Conservation (phyloP, 2,113 vertebrate genomes). For the Tachysurus vachellii region DNA sequence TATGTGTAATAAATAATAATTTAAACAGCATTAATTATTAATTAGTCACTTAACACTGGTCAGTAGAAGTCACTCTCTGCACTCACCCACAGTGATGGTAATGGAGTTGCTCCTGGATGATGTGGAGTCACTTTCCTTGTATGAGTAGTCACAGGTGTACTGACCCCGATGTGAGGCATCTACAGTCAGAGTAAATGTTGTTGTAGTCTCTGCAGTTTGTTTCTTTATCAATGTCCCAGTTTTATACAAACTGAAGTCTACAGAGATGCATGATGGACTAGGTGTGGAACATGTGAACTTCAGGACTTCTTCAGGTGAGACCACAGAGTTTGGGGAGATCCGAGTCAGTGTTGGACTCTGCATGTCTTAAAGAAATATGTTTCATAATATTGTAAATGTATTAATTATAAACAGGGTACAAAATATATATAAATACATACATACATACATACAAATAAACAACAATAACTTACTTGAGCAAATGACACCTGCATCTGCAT, state of each 20-base stretch:
- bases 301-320: constrained; percentile 38
- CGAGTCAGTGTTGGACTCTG: constrained; percentile 45
- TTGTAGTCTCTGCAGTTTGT: not conserved
- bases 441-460: not conserved
- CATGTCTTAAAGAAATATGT: constrained; percentile 63
- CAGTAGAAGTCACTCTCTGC: not conserved
- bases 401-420: not conserved
- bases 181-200: constrained; percentile 22
- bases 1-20: not conserved
- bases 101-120: constrained; percentile 28
- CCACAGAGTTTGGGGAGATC: constrained; percentile 2
- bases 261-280: constrained; percentile 1
- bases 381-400: constrained; percentile 22
- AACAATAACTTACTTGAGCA: constrained; percentile 55
- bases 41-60: no score
- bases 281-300: constrained; percentile 35
- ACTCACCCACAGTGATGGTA: constrained; percentile 40
- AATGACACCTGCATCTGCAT: constrained; percentile 65
- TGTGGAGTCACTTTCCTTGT: not conserved
- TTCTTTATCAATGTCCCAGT: not conserved
- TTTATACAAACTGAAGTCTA: constrained; percentile 32
- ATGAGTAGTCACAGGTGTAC: constrained; percentile 48
- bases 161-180: constrained; percentile 24
- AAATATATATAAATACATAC: no score
- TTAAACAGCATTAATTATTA: not conserved